Evolutionary conservation across 2,888 invertebrate species (phyloP).

Genomic region (Lasioglossum morio): DNA sequence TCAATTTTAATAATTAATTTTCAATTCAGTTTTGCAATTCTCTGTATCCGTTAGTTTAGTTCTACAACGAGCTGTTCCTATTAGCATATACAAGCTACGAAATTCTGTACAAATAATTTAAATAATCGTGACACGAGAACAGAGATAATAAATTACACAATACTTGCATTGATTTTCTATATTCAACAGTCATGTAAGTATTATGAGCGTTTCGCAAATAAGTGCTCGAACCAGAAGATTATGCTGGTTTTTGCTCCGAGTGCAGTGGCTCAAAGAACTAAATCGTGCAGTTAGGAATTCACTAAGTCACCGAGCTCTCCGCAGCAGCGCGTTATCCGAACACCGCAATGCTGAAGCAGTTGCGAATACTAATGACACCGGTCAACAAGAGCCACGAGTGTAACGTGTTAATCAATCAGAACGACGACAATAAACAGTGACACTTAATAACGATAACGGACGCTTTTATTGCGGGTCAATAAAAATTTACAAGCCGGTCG

Average conservation of each 20-base stretch:
- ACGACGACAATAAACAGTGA: slow-evolving; percentile 20
- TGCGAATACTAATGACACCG: neutral
- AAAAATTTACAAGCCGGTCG: slow-evolving; percentile 23
- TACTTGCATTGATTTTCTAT: neutral
- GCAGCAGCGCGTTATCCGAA: neutral
- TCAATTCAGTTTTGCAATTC: too few relatives aligned
- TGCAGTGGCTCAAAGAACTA: neutral
- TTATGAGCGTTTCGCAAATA: neutral
- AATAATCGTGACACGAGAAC: neutral
- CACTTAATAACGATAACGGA: slow-evolving; percentile 19
- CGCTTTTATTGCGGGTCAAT: slow-evolving; percentile 29
- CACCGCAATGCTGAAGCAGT: slow-evolving; percentile 19
- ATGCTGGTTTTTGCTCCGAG: neutral
- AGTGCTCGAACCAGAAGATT: neutral
- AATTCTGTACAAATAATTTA: neutral
- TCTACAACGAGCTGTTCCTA: too few relatives aligned
- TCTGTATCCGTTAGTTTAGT: too few relatives aligned
- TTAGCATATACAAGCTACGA: too few relatives aligned
- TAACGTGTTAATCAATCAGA: slow-evolving; percentile 40
- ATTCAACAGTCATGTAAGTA: neutral
- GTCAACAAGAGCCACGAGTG: neutral
- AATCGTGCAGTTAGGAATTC: neutral
- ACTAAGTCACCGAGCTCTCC: neutral
- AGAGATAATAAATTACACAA: neutral
- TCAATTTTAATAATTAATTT: too few relatives aligned